phyloP scores from a whole-genome alignment of 1,140 invertebrate genomes.

The Pygmarrhopalites habei region DNA sequence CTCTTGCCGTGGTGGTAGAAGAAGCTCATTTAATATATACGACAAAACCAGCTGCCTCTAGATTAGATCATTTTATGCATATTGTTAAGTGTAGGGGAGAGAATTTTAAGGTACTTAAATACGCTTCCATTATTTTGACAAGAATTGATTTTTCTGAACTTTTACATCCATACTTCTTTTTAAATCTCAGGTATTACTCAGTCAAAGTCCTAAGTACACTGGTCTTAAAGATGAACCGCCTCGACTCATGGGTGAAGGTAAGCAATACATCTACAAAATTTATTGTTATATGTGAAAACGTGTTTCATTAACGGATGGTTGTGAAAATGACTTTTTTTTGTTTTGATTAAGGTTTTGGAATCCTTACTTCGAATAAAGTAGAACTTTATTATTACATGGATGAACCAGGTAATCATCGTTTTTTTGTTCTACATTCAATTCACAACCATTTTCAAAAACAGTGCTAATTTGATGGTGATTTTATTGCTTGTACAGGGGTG shows the following conservation, averaged over 20 bases:
- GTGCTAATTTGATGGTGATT: constrained; percentile 9
- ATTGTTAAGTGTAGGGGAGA: constrained; percentile 90
- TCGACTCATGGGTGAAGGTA: constrained; percentile 94
- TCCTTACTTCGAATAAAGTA: constrained; percentile 89
- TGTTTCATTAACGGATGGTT: no score
- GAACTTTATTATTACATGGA: constrained; percentile 96
- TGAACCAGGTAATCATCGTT: constrained; percentile 68
- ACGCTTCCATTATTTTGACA: background rate
- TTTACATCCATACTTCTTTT: no score
- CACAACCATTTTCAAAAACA: constrained; percentile 1
- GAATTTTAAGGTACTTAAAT: constrained; percentile 66
- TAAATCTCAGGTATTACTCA: constrained; percentile 65
- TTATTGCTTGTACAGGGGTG: constrained; percentile 60
- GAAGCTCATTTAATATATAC: constrained; percentile 92
- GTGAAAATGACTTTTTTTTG: no score
- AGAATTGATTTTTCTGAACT: no score
- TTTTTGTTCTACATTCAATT: constrained; percentile 19
- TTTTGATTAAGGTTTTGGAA: no score
- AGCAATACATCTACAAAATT: no score
- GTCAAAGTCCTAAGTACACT: constrained; percentile 87
- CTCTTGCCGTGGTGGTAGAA: constrained; percentile 84
- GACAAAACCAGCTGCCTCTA: constrained; percentile 86
- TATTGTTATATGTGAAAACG: no score
- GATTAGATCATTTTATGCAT: constrained; percentile 92
- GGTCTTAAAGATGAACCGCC: constrained; percentile 91